Conservation (phyloP, 2,113 vertebrate species). For the Grammomys surdaster region DNA sequence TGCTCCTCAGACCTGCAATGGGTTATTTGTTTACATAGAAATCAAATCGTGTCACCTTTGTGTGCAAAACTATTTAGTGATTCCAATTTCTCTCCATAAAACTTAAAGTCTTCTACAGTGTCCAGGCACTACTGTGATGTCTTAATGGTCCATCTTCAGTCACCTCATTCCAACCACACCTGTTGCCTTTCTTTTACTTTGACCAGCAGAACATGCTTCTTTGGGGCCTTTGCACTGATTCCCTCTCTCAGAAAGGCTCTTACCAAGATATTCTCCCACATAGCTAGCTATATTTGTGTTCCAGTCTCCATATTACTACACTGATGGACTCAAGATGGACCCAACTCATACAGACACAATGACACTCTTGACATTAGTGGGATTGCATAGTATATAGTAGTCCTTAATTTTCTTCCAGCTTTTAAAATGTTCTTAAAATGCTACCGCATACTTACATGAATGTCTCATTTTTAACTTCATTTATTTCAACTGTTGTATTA, state of each 20-base stretch:
- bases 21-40: background rate
- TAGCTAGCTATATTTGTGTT: too few species aligned
- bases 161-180: too few species aligned
- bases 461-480: slow-evolving; percentile 2
- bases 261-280: too few species aligned
- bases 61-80: background rate
- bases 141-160: background rate
- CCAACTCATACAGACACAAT: background rate
- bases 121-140: background rate
- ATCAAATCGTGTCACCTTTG: background rate
- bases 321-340: background rate
- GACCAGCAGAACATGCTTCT: too few species aligned
- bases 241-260: too few species aligned
- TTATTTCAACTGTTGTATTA: background rate
- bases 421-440: slow-evolving; percentile 6
- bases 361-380: background rate
- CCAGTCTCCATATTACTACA: background rate
- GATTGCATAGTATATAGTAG: background rate
- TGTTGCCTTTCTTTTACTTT: too few species aligned
- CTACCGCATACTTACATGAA: background rate
- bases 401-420: background rate
- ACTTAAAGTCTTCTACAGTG: background rate
- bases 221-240: too few species aligned
- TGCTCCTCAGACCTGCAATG: background rate
- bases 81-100: background rate